Evolutionary conservation across 2,888 invertebrate genomes (phyloP).

Genomic region (Lymantria dispar): DNA sequence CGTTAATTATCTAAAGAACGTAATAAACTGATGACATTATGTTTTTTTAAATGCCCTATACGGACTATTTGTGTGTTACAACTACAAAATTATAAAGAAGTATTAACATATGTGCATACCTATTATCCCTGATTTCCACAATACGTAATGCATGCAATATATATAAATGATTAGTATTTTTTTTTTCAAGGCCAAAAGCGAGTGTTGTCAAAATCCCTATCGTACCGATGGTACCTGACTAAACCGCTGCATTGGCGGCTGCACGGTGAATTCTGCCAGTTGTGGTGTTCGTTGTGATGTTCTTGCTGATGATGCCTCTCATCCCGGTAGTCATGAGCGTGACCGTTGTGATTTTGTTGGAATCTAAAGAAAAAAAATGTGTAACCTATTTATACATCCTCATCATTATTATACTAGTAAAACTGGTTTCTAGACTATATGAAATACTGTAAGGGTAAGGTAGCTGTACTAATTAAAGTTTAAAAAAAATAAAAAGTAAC

Average conservation of each 20-base stretch:
- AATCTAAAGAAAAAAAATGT: constrained; percentile 29
- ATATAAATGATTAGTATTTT: constrained; percentile 40
- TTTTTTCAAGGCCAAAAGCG: constrained; percentile 59
- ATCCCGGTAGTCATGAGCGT: constrained; percentile 35
- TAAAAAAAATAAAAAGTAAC: no score
- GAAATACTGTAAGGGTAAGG: no score
- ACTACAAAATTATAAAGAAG: no score
- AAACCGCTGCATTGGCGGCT: constrained; percentile 69
- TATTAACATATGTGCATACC: constrained; percentile 44
- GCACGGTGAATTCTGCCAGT: constrained; percentile 64
- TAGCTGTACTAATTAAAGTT: no score
- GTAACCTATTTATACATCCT: background rate
- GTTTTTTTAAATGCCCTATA: no score
- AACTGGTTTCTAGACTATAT: no score
- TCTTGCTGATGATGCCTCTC: constrained; percentile 49
- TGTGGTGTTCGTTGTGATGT: constrained; percentile 31
- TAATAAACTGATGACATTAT: no score
- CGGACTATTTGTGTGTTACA: no score
- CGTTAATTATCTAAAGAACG: no score
- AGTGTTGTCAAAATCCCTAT: constrained; percentile 44
- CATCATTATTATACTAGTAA: no score
- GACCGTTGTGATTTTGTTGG: constrained; percentile 40
- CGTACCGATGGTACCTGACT: constrained; percentile 60
- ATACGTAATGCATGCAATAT: constrained; percentile 55
- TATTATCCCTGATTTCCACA: constrained; percentile 46